phyloP scores from a whole-genome alignment of 2,797 vertebrate genomes.

The Euthynnus affinis region DNA sequence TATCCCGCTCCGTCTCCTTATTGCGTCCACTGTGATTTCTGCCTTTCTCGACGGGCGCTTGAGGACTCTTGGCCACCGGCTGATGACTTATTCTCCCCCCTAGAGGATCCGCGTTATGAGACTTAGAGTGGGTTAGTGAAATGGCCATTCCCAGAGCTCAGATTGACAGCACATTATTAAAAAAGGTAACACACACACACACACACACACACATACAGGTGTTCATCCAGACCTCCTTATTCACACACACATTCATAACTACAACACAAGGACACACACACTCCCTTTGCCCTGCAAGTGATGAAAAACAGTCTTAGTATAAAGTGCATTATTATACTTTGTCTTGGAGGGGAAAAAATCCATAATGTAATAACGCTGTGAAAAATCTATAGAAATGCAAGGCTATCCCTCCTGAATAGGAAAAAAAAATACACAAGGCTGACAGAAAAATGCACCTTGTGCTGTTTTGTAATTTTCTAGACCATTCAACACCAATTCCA shows the following conservation, averaged over 20 bases:
- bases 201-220: constrained; percentile 34
- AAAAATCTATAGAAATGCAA: constrained; percentile 77
- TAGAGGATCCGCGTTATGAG: constrained; percentile 78
- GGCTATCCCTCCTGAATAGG: constrained; percentile 65
- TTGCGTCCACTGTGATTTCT: constrained; percentile 71
- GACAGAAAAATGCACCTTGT: constrained; percentile 64
- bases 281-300: constrained; percentile 61
- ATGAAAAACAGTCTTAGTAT: constrained; percentile 78
- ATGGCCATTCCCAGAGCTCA: constrained; percentile 68
- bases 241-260: constrained; percentile 43
- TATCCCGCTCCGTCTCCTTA: constrained; percentile 59
- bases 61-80: constrained; percentile 58
- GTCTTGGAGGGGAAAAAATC: constrained; percentile 80
- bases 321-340: constrained; percentile 81
- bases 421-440: constrained; percentile 62
- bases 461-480: constrained; percentile 64
- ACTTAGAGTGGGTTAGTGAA: constrained; percentile 75
- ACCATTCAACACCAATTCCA: constrained; percentile 56
- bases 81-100: constrained; percentile 76
- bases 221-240: constrained; percentile 45
- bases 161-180: constrained; percentile 87
- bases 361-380: constrained; percentile 82
- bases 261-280: constrained; percentile 40
- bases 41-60: constrained; percentile 25
- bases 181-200: constrained; percentile 70